A percentile compares a stretch with the other conserved stretches of the same genome.
Evolutionary conservation across 1,140 invertebrate species (phyloP).

Genomic region (Pogonomyrmex californicus): DNA sequence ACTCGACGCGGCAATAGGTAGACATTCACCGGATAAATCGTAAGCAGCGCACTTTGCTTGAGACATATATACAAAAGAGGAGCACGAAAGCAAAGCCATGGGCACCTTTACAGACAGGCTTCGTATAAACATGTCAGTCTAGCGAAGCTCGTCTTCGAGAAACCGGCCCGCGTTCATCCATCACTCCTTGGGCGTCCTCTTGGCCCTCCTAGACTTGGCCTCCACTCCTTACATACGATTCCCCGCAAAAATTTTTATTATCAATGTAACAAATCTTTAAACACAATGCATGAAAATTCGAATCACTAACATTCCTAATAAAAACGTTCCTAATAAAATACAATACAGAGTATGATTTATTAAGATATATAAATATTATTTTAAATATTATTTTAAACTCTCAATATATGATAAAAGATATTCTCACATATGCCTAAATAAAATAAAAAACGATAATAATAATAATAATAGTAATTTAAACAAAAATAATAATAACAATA

Average conservation of each 20-base stretch:
- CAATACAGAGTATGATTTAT: neutral
- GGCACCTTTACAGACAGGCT: slow-evolving; percentile 81
- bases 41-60: slow-evolving; percentile 77
- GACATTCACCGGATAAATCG: slow-evolving; percentile 82
- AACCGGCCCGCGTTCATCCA: slow-evolving; percentile 82
- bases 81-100: slow-evolving; percentile 76
- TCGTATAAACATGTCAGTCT: slow-evolving; percentile 86
- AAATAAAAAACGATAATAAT: neutral
- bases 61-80: slow-evolving; percentile 80
- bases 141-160: slow-evolving; percentile 79
- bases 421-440: neutral
- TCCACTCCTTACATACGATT: slow-evolving; percentile 54
- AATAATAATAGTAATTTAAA: neutral
- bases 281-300: neutral
- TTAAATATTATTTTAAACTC: neutral
- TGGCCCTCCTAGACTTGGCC: slow-evolving; percentile 55
- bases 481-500: neutral
- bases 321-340: neutral
- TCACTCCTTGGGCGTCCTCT: slow-evolving; percentile 75
- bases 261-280: slow-evolving; percentile 10
- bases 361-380: neutral
- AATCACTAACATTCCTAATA: neutral
- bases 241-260: slow-evolving; percentile 30
- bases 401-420: neutral
- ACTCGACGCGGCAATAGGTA: slow-evolving; percentile 67